phyloP scores from a whole-genome alignment of 53 echinoderm and acorn worm species.

The Arbacia lixula region DNA sequence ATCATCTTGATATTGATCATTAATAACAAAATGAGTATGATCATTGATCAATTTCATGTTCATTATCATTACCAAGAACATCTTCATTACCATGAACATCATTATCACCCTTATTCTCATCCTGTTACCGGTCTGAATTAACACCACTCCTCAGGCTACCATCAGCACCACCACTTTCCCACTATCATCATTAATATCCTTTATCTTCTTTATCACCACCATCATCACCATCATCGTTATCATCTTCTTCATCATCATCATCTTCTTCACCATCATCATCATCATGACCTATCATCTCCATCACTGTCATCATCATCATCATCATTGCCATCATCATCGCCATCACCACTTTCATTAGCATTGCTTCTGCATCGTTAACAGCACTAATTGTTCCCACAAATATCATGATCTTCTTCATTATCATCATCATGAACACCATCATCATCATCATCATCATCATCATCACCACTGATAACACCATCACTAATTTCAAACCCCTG shows the following conservation, averaged over 20 bases:
- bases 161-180: neutral
- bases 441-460: neutral
- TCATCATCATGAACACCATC: neutral
- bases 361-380: neutral
- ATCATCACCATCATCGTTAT: neutral
- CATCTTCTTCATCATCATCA: neutral
- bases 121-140: neutral
- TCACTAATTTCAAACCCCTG: neutral
- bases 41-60: too few relatives aligned
- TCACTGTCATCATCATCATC: neutral
- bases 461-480: neutral
- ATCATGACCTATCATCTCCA: neutral
- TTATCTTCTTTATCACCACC: neutral
- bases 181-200: neutral
- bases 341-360: neutral
- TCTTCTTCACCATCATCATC: neutral
- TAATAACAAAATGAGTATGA: too few relatives aligned
- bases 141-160: neutral
- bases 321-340: neutral
- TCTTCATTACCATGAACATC: too few relatives aligned
- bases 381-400: neutral
- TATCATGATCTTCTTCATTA: neutral
- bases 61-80: too few relatives aligned
- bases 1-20: too few relatives aligned
- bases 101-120: neutral